A percentile compares a stretch with the other conserved stretches of the same genome.
Evolutionary conservation across 1,140 invertebrate species (phyloP).

Genomic region (Temnothorax nylanderi): DNA sequence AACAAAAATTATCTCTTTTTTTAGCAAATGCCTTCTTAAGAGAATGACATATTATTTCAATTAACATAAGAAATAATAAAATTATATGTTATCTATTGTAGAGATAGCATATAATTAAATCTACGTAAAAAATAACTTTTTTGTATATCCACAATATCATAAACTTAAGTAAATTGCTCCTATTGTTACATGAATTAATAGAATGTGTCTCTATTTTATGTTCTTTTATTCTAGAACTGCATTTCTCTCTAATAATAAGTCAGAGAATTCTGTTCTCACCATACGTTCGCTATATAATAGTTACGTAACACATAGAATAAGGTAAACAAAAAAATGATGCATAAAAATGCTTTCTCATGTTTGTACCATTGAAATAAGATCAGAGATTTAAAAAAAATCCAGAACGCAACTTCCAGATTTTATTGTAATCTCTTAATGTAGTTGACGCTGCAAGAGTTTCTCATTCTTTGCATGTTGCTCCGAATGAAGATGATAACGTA

Average conservation of each 20-base stretch:
- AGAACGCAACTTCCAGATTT: background rate
- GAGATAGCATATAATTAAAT: background rate
- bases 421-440: background rate
- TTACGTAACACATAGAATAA: background rate
- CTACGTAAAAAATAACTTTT: background rate
- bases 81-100: background rate
- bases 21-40: background rate
- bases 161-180: background rate
- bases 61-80: background rate
- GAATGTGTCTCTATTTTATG: background rate
- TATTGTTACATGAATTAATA: background rate
- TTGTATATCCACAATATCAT: background rate
- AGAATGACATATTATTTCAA: background rate
- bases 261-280: background rate
- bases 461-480: constrained; percentile 76
- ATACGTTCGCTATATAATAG: background rate
- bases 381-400: background rate
- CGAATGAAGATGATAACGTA: constrained; percentile 84
- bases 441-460: background rate
- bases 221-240: background rate
- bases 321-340: background rate
- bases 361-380: background rate
- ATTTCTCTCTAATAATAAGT: background rate
- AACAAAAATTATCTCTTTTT: background rate
- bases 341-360: background rate